Base-by-base conservation (phyloP, 2,113 vertebrate species). In the Catagonus wagneri region DNA sequence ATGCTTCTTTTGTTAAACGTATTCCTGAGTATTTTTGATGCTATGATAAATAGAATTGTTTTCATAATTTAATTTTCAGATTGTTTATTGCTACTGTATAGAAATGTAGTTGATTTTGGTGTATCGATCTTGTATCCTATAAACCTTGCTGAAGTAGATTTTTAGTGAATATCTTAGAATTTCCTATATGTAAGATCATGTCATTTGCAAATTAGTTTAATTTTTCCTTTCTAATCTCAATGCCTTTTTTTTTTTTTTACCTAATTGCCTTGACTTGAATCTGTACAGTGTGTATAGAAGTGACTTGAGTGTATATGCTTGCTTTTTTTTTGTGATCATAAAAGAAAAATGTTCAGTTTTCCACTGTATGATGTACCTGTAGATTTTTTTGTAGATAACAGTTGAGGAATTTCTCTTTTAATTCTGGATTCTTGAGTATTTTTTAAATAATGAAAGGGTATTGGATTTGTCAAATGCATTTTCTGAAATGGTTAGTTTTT, bases 381-480 rank as follows among this genome's bases (percentile, higher is more conserved):
- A 50, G 71, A 19, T 25, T 50, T 88, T 34, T 65, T 76, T 34
- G 60, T 52, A 76, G 29, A 76, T 65, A 52, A 29, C 8, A 44
- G 34, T 68, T 44, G 29, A 80, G 25, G 20, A 75, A 50, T 92
- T 76, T 88, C 6, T 95, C 61, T 34, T 94, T 7, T 36, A 61
- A 2, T 76, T 9, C n/a, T 75, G n/a, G 52, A 44, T 44, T 75
- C n/a, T 34, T 58, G 34, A 83, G 29, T 50, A 11, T 34, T 86
- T 87, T 54, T 81, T 2, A 0, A 10, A 58, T 11, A 4, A 63
- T 69, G 60, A 83, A 44, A 75, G 17, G 10, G 4, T 86, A 27
- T 78, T 89, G 44, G 15, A 74, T 93, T 86, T 86, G 29, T 60
- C 86, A 74, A 58, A 17, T 83, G 16, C 61, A 61, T 87, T 91